These are phyloP conservation scores for Aphelinus atriplicis DNA, from an alignment of 1,140 invertebrate species.

Conservation along the genomic window DNA sequence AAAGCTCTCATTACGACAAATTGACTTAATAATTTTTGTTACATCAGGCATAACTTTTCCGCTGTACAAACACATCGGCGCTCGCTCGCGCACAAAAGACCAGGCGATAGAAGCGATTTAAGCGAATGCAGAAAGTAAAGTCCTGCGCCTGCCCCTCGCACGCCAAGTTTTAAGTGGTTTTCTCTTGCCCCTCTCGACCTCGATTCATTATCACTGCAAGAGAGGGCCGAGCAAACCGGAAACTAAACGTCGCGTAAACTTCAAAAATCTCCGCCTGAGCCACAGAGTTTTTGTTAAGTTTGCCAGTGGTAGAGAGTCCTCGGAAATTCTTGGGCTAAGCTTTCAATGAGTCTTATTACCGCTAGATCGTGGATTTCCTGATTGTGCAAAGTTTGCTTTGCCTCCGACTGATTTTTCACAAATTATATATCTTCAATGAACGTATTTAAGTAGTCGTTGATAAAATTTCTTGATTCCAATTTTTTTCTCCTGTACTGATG, in stretches of 20 bases:
- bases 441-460: too few relatives aligned
- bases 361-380: not conserved
- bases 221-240: not conserved
- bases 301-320: not conserved
- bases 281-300: not conserved
- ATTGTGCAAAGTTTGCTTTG: not conserved
- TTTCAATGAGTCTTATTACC: slow-evolving; percentile 1
- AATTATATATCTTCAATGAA: too few relatives aligned
- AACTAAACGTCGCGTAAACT: slow-evolving; percentile 20
- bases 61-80: too few relatives aligned
- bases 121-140: not conserved
- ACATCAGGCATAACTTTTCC: not conserved
- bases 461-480: too few relatives aligned
- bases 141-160: not conserved
- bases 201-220: slow-evolving; percentile 10
- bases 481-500: too few relatives aligned
- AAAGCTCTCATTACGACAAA: slow-evolving; percentile 6
- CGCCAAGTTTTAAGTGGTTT: slow-evolving; percentile 23
- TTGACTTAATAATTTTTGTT: slow-evolving; percentile 19
- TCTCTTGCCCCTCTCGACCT: slow-evolving; percentile 1
- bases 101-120: slow-evolving; percentile 12
- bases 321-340: not conserved
- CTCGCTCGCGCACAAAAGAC: too few relatives aligned
- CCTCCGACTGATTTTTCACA: too few relatives aligned
- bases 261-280: not conserved